Conservation (phyloP, 2,888 invertebrate species). For the Acutogordius australiensis region DNA sequence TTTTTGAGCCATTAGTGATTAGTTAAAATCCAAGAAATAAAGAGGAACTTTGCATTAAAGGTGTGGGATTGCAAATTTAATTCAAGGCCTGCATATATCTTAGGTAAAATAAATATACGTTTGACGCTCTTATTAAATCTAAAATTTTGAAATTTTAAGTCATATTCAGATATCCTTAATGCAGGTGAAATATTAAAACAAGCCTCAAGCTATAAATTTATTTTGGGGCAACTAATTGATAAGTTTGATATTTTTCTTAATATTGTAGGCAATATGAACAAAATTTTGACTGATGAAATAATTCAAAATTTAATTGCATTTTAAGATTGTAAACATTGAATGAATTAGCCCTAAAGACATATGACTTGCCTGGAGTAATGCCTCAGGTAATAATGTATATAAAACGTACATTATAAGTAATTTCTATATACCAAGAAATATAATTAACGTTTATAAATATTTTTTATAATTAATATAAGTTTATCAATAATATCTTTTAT, state of each 20-base stretch:
- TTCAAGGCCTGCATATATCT: too few relatives aligned
- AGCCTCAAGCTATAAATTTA: not conserved
- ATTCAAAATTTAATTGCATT: not conserved
- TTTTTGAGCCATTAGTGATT: not conserved
- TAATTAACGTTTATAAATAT: not conserved
- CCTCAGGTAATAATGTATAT: too few relatives aligned
- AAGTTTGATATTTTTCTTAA: not conserved
- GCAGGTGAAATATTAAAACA: not conserved
- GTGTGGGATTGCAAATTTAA: too few relatives aligned
- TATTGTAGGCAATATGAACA: constrained; percentile 9
- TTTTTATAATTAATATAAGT: not conserved
- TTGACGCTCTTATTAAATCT: not conserved
- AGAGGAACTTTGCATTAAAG: too few relatives aligned
- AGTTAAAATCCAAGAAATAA: too few relatives aligned
- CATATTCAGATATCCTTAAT: constrained; percentile 4
- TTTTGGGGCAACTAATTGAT: not conserved
- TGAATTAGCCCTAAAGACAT: not conserved
- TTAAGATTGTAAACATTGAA: too few relatives aligned
- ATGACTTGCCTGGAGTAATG: not conserved
- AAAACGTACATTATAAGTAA: not conserved
- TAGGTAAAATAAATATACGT: constrained; percentile 8
- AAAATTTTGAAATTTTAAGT: constrained; percentile 1
- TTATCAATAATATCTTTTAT: not conserved
- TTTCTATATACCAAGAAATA: not conserved
- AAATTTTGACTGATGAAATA: not conserved